These are phyloP conservation scores for Bradypodion pumilum DNA, from an alignment of 2,797 vertebrate genomes.

Conservation along the genomic window DNA sequence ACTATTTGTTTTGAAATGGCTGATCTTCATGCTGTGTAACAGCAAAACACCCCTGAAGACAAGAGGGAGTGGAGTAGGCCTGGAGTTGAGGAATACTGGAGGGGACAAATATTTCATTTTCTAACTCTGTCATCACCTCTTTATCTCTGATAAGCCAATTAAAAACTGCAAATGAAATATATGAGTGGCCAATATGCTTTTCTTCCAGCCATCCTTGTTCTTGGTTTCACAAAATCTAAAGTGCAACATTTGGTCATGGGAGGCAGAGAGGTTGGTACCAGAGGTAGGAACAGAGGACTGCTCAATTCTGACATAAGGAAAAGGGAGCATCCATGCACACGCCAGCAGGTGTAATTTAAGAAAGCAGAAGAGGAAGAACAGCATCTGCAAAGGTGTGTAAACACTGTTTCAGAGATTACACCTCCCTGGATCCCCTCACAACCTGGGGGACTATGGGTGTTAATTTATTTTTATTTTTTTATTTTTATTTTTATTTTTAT, in stretches of 20 bases:
- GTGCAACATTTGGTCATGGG: not conserved
- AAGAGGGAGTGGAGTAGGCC: constrained; percentile 2
- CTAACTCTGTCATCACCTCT: constrained; percentile 29
- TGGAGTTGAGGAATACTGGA: not conserved
- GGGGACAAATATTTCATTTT: constrained; percentile 42
- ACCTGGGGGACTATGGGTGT: no score
- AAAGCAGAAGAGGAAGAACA: not conserved
- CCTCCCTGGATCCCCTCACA: no score
- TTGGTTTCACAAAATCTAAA: constrained; percentile 29
- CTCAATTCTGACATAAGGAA: not conserved
- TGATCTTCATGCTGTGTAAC: constrained; percentile 10
- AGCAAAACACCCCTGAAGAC: constrained; percentile 1
- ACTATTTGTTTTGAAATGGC: constrained; percentile 22
- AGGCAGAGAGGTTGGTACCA: not conserved
- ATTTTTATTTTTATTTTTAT: no score
- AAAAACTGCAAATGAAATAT: constrained; percentile 40
- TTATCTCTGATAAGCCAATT: constrained; percentile 51
- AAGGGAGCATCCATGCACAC: not conserved
- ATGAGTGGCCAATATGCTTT: constrained; percentile 18
- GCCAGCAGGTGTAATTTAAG: not conserved
- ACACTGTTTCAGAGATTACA: no score
- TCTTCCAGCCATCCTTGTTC: constrained; percentile 44
- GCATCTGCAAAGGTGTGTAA: no score
- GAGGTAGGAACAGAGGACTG: not conserved
- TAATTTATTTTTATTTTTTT: no score